Conservation (phyloP, 2,797 vertebrate species). For the Ataeniobius toweri region DNA sequence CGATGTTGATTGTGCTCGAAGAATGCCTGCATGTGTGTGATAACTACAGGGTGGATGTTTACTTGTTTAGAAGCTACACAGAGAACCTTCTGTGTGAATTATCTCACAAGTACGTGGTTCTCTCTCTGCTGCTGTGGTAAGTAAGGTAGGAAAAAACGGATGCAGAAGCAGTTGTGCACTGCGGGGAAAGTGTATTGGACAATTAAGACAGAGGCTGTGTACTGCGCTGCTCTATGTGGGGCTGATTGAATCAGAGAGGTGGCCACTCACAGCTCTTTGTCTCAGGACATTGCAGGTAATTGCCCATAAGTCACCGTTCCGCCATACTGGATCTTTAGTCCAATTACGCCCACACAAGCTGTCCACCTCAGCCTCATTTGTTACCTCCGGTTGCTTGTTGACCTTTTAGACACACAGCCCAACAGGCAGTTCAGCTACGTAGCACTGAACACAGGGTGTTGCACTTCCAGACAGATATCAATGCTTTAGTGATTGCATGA, state of each 20-base stretch:
- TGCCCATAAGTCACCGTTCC: conserved; percentile 81
- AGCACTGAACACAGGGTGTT: conserved; percentile 46
- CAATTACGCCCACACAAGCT: conserved; percentile 80
- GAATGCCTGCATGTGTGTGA: conserved; percentile 10
- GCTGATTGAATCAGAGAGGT: conserved; percentile 82
- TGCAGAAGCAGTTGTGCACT: conserved; percentile 63
- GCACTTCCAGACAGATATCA: conserved; percentile 12
- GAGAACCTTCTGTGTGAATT: conserved; percentile 46
- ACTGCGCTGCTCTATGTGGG: conserved; percentile 77
- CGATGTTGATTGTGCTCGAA: background rate
- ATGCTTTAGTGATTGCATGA: background rate
- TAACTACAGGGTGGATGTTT: conserved; percentile 6
- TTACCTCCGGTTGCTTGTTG: conserved; percentile 79
- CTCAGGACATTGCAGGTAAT: conserved; percentile 85
- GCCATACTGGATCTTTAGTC: conserved; percentile 78
- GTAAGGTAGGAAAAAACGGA: conserved; percentile 51
- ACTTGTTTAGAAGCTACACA: conserved; percentile 54
- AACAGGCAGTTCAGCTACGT: conserved; percentile 61
- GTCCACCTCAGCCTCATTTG: conserved; percentile 71
- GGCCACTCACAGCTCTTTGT: conserved; percentile 77
- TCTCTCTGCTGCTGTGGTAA: conserved; percentile 37
- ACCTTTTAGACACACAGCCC: conserved; percentile 75
- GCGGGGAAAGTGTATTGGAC: conserved; percentile 79
- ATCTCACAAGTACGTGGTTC: conserved; percentile 47
- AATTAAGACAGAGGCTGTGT: conserved; percentile 81